phyloP scores from a whole-genome alignment of 1,140 invertebrate species.

The Lepidurus apus region DNA sequence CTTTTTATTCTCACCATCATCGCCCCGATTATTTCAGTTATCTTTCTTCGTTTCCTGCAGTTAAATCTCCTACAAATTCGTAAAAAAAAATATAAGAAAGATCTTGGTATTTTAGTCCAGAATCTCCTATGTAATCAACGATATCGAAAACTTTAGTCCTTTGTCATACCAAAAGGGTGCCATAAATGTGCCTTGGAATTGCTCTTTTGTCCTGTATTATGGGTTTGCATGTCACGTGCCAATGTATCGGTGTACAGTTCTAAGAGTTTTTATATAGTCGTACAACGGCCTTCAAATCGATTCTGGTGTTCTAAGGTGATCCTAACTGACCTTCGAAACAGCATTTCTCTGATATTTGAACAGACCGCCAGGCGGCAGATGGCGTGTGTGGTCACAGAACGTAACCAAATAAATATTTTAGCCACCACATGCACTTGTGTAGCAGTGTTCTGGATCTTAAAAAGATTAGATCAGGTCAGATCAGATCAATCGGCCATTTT shows the following conservation, averaged over 20 bases:
- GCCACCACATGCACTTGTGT: neutral
- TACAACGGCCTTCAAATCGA: neutral
- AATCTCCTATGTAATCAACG: neutral
- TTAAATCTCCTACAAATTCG: neutral
- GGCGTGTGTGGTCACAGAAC: too few species aligned
- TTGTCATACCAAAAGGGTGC: constrained; percentile 13
- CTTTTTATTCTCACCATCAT: neutral
- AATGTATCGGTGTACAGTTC: neutral
- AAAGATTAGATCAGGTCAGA: too few species aligned
- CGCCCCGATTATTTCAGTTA: neutral
- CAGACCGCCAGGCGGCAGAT: neutral
- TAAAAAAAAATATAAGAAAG: neutral
- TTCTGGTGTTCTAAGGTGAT: neutral
- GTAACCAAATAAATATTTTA: too few species aligned
- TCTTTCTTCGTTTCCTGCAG: neutral
- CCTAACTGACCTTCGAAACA: neutral
- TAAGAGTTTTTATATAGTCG: neutral
- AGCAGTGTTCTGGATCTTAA: too few species aligned
- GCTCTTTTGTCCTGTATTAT: neutral
- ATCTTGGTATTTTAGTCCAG: neutral
- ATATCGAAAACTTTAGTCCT: neutral
- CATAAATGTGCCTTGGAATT: neutral
- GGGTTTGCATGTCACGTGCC: neutral
- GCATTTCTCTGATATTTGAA: neutral
- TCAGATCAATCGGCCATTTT: too few species aligned